These are phyloP conservation scores for Sebastes minor DNA, from an alignment of 2,797 vertebrate genomes.

Conservation along the genomic window DNA sequence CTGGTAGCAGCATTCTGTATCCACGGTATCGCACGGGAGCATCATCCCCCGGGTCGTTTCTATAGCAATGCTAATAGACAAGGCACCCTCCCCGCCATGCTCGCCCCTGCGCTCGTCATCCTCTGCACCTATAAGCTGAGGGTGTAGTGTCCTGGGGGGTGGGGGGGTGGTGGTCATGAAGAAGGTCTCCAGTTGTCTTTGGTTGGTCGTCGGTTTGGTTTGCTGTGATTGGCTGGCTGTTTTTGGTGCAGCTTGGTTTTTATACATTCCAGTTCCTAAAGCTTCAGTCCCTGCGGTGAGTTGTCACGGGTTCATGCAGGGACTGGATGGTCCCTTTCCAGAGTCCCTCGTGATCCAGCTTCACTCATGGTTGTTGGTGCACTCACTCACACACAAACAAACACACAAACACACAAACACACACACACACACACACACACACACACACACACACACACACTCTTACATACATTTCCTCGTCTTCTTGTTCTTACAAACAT, in stretches of 20 bases:
- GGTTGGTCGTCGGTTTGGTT: conserved; percentile 73
- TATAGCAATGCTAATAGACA: conserved; percentile 78
- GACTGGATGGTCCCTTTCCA: conserved; percentile 66
- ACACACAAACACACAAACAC: neutral
- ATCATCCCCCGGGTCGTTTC: conserved; percentile 82
- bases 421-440: conserved; percentile 36
- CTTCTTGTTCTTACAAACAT: conserved; percentile 47
- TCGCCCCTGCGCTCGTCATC: conserved; percentile 51
- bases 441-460: conserved; percentile 24
- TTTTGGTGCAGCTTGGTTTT: conserved; percentile 78
- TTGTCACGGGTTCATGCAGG: conserved; percentile 68
- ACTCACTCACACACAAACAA: conserved; percentile 38
- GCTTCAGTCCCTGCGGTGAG: conserved; percentile 76
- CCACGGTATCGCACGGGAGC: conserved; percentile 79
- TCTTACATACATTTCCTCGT: conserved; percentile 47
- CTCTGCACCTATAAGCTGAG: conserved; percentile 59
- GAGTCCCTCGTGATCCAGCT: conserved; percentile 72
- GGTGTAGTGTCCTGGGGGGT: conserved; percentile 46
- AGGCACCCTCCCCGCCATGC: conserved; percentile 63
- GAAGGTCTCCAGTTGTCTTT: conserved; percentile 82
- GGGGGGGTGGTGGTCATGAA: conserved; percentile 48
- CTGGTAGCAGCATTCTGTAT: conserved; percentile 86
- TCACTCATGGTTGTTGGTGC: conserved; percentile 76
- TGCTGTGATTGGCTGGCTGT: conserved; percentile 58
- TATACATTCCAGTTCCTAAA: conserved; percentile 84